Evolutionary conservation across 2,888 invertebrate genomes (phyloP).

Genomic region (Ichneumoninae sp.): DNA sequence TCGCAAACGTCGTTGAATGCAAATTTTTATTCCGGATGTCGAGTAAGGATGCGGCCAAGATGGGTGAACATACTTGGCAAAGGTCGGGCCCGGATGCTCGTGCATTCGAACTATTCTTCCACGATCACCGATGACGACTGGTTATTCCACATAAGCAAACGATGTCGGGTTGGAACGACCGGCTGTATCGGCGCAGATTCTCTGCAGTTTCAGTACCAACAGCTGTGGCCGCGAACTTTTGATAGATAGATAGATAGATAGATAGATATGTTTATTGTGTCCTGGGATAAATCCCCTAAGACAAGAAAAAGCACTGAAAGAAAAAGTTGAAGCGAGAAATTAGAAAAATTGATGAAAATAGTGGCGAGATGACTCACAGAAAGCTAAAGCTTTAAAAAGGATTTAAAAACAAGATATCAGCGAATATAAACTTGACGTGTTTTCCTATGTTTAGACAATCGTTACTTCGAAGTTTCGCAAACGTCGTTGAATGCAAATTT

Average conservation of each 20-base stretch:
- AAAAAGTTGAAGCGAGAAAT: too few relatives aligned
- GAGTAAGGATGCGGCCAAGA: background rate
- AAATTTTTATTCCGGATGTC: constrained; percentile 28
- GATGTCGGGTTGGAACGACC: constrained; percentile 66
- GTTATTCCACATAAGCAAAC: constrained; percentile 71
- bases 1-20: constrained; percentile 7
- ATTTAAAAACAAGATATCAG: too few relatives aligned
- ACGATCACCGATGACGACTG: constrained; percentile 67
- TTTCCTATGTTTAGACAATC: background rate
- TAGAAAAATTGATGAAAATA: too few relatives aligned
- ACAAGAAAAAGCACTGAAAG: too few relatives aligned
- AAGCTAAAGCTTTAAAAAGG: too few relatives aligned
- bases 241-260: too few relatives aligned
- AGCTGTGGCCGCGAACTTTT: background rate
- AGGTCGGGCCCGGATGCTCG: constrained; percentile 33
- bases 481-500: constrained; percentile 1
- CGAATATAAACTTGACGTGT: constrained; percentile 17
- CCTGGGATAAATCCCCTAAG: too few relatives aligned
- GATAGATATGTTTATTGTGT: too few relatives aligned
- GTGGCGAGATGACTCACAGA: too few relatives aligned
- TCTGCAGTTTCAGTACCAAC: background rate
- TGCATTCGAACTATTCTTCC: constrained; percentile 18
- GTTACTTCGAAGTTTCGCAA: constrained; percentile 1
- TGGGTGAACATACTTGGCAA: constrained; percentile 11
- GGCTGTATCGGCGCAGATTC: background rate